Evolutionary conservation across 2,113 vertebrate species (phyloP).

Genomic region (Elephantulus edwardii): DNA sequence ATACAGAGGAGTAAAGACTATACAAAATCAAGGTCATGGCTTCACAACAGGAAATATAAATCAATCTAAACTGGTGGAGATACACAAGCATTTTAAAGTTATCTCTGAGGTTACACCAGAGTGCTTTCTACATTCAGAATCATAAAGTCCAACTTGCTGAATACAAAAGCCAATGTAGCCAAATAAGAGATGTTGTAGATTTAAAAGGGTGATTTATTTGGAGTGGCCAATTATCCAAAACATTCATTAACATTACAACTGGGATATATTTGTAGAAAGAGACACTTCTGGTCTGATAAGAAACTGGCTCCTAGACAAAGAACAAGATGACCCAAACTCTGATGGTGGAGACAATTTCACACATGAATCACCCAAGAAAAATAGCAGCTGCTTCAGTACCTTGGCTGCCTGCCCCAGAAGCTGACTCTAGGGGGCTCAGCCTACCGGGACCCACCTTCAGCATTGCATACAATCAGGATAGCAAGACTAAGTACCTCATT

Average conservation of each 20-base stretch:
- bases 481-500: slow-evolving; percentile 5
- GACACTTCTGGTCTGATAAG: slow-evolving; percentile 51
- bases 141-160: neutral
- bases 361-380: slow-evolving; percentile 61
- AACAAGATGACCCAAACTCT: slow-evolving; percentile 41
- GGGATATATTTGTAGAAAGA: slow-evolving; percentile 40
- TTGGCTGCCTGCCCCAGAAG: slow-evolving; percentile 49
- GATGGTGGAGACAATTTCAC: slow-evolving; percentile 39
- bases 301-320: slow-evolving; percentile 39
- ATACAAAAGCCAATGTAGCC: neutral
- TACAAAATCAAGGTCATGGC: slow-evolving; percentile 21
- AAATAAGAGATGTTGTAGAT: slow-evolving; percentile 17
- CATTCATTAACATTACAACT: slow-evolving; percentile 23
- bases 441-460: slow-evolving; percentile 28
- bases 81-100: neutral
- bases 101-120: neutral
- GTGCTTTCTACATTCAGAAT: neutral
- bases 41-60: neutral
- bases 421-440: neutral
- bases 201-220: neutral
- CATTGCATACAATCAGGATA: neutral
- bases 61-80: neutral
- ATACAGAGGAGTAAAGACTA: neutral
- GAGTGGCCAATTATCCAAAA: neutral
- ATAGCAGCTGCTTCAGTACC: slow-evolving; percentile 38